Conservation (phyloP, 1,140 invertebrate species). For the Leptonema lineaticorne region DNA sequence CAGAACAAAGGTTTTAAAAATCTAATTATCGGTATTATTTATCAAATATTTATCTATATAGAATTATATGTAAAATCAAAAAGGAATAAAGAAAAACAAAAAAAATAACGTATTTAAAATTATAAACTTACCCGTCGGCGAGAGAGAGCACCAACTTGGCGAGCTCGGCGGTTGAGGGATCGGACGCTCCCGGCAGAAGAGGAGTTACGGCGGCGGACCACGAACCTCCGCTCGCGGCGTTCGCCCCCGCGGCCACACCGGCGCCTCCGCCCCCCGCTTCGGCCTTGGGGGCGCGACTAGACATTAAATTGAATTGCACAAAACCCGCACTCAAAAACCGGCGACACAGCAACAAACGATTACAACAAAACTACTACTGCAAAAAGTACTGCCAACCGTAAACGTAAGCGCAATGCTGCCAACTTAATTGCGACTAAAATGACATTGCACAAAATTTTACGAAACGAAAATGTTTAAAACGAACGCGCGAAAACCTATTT, state of each 20-base stretch:
- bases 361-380: no score
- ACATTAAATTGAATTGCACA: no score
- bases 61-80: neutral
- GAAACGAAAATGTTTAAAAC: no score
- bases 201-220: neutral
- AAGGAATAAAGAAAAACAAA: neutral
- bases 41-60: neutral
- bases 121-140: neutral
- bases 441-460: no score
- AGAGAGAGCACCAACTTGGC: neutral
- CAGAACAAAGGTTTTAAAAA: neutral
- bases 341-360: no score
- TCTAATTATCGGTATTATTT: neutral
- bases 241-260: neutral
- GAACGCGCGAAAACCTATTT: no score
- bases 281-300: neutral
- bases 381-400: no score
- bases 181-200: neutral
- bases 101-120: neutral
- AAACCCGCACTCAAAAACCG: no score
- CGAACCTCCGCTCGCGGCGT: neutral
- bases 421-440: no score
- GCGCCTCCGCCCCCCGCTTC: neutral
- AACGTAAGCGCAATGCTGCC: no score
- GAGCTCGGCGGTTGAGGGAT: neutral